phyloP scores from a whole-genome alignment of 2,888 invertebrate genomes.

The Clistopyga incitator region DNA sequence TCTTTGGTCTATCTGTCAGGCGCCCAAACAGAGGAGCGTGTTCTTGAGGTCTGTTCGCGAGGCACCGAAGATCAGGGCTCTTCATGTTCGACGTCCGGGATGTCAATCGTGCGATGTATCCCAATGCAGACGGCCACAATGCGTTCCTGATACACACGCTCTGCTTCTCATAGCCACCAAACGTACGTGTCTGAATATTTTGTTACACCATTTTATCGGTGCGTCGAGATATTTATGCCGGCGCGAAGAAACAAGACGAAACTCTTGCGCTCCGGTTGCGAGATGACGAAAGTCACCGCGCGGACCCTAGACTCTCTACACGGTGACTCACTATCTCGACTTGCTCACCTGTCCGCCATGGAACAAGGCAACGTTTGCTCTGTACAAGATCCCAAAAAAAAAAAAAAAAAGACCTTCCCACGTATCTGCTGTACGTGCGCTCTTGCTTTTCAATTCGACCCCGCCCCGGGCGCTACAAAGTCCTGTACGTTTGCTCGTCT shows the following conservation, averaged over 20 bases:
- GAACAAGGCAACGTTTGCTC: conserved; percentile 26
- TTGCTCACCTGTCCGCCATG: conserved; percentile 65
- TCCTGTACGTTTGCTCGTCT: conserved; percentile 50
- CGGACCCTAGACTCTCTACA: background rate
- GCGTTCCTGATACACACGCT: conserved; percentile 52
- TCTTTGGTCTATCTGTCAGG: conserved; percentile 30
- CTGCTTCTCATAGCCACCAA: conserved; percentile 13
- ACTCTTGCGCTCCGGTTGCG: conserved; percentile 69
- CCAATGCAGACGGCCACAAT: conserved; percentile 64
- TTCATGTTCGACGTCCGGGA: conserved; percentile 76
- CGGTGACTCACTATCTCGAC: conserved; percentile 73
- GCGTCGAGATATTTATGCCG: conserved; percentile 32
- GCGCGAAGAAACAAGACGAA: conserved; percentile 67
- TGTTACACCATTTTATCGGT: conserved; percentile 1
- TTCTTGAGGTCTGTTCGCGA: conserved; percentile 9
- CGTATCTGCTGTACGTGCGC: conserved; percentile 73
- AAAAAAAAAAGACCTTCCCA: too few relatives aligned
- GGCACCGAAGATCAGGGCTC: conserved; percentile 60
- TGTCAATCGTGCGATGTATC: conserved; percentile 75
- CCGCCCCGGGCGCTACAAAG: conserved; percentile 74
- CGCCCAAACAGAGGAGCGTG: conserved; percentile 1
- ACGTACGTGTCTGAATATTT: conserved; percentile 7
- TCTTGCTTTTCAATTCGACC: conserved; percentile 74
- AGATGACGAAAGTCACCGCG: conserved; percentile 68
- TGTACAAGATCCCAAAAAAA: conserved; percentile 55